These are phyloP conservation scores for Prionchulus punctatus DNA, from an alignment of 2,888 invertebrate genomes.

Conservation along the genomic window DNA sequence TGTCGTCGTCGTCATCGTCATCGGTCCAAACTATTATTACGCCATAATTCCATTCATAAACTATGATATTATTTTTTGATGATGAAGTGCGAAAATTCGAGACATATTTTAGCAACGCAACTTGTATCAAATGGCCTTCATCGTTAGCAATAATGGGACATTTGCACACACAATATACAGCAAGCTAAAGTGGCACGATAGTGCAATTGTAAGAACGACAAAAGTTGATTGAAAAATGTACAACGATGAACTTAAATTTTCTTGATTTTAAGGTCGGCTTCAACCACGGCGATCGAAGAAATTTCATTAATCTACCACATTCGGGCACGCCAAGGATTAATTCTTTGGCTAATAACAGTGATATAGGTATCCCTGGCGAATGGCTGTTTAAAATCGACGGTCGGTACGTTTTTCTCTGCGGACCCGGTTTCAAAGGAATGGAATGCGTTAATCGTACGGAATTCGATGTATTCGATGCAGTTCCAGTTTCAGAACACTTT, in stretches of 20 bases:
- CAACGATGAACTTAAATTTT: neutral
- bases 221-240: neutral
- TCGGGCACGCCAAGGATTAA: slow-evolving; percentile 23
- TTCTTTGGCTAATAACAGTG: slow-evolving; percentile 24
- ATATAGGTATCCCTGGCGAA: slow-evolving; percentile 32
- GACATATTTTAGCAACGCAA: slow-evolving; percentile 19
- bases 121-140: slow-evolving; percentile 28
- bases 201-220: slow-evolving; percentile 22
- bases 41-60: no score
- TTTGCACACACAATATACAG: slow-evolving; percentile 31
- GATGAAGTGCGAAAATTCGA: no score
- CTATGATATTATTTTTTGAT: no score
- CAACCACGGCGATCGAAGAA: slow-evolving; percentile 13
- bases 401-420: slow-evolving; percentile 24
- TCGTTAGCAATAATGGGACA: slow-evolving; percentile 25
- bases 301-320: slow-evolving; percentile 22
- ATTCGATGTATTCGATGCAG: neutral
- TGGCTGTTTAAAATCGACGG: slow-evolving; percentile 29
- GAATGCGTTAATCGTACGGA: slow-evolving; percentile 27
- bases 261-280: slow-evolving; percentile 17
- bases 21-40: no score
- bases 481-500: neutral
- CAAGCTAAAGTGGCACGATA: slow-evolving; percentile 18
- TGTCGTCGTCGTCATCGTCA: no score
- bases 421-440: slow-evolving; percentile 29